These are phyloP conservation scores for Elegia similella DNA, from an alignment of 2,888 invertebrate genomes.

Conservation along the genomic window DNA sequence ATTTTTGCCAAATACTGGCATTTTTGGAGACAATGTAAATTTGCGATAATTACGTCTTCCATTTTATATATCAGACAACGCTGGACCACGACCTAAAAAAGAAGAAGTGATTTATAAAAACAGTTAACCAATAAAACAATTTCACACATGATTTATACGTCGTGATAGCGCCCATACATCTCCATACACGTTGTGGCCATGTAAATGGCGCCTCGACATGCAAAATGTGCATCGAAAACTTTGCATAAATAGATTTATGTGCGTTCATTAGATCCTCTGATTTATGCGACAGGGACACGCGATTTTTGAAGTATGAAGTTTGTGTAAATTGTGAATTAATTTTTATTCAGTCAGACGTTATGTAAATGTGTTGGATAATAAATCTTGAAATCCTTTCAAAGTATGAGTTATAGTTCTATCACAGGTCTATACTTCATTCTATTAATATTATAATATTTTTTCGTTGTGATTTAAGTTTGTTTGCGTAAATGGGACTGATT, in stretches of 20 bases:
- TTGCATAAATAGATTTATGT: conserved; percentile 75
- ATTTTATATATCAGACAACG: no score
- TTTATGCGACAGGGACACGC: conserved; percentile 64
- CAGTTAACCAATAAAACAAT: conserved; percentile 29
- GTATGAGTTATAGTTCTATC: no score
- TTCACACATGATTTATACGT: conserved; percentile 20
- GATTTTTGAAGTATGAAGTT: conserved; percentile 24
- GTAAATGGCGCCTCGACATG: conserved; percentile 60
- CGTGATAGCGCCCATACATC: conserved; percentile 28
- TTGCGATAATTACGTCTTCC: no score
- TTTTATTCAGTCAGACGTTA: conserved; percentile 1
- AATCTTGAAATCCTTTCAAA: background rate
- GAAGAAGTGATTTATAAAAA: background rate
- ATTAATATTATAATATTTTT: no score
- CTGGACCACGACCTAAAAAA: no score
- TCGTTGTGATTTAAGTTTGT: no score
- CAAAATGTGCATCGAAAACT: conserved; percentile 75
- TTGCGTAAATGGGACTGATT: no score
- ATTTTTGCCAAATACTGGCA: no score
- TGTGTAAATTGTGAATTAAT: conserved; percentile 14
- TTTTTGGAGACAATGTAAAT: no score
- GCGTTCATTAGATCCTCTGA: conserved; percentile 63
- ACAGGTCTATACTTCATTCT: no score
- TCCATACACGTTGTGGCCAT: conserved; percentile 31
- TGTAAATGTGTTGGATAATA: background rate